Evolutionary conservation across 2,797 vertebrate genomes (phyloP).

Genomic region (Crypturellus tataupa): DNA sequence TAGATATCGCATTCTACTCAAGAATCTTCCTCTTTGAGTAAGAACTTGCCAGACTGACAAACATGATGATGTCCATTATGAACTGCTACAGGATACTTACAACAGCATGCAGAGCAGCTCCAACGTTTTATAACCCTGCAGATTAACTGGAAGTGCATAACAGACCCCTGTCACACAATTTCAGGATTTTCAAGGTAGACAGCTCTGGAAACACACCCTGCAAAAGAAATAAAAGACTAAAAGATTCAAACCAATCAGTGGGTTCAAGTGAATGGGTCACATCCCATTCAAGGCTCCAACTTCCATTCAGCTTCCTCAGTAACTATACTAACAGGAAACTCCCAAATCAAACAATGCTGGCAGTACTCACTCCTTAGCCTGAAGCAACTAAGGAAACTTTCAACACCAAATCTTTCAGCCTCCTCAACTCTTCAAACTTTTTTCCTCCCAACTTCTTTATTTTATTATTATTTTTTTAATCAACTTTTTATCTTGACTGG

Average conservation of each 20-base stretch:
- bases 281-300: not conserved
- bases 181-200: rapidly evolving
- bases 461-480: not conserved
- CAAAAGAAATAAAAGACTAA: not conserved
- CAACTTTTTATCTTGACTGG: not conserved
- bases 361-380: not conserved
- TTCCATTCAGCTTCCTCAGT: not conserved
- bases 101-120: not conserved
- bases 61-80: rapidly evolving
- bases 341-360: not conserved
- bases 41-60: not conserved
- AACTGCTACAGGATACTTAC: not conserved
- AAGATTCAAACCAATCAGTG: not conserved
- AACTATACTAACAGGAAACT: not conserved
- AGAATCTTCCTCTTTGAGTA: not conserved
- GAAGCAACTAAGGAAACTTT: not conserved
- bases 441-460: rapidly evolving
- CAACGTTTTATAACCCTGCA: not conserved
- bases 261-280: not conserved
- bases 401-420: rapidly evolving
- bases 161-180: not conserved
- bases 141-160: not conserved
- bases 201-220: not conserved
- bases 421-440: not conserved
- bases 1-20: not conserved